Conservation (phyloP, 1,140 invertebrate genomes). For the Apis florea region DNA sequence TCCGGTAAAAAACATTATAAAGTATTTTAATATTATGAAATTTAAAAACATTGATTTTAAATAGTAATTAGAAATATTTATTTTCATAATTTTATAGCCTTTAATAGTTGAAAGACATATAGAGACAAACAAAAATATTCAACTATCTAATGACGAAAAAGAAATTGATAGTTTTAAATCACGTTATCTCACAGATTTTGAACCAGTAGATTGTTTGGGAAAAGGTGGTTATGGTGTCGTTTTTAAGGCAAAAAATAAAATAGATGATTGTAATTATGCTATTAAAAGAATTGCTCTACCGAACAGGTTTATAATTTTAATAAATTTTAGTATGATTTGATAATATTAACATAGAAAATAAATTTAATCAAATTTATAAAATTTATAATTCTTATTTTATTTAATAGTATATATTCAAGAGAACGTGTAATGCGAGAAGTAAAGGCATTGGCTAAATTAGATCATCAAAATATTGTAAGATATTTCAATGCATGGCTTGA, state of each 20-base stretch:
- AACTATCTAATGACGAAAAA: slow-evolving; percentile 52
- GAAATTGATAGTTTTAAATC: slow-evolving; percentile 81
- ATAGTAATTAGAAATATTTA: slow-evolving; percentile 15
- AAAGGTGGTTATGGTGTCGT: slow-evolving; percentile 98
- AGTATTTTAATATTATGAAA: slow-evolving; percentile 18
- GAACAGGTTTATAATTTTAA: slow-evolving; percentile 84
- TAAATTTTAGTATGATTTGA: background rate
- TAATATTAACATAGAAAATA: background rate
- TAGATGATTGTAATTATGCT: slow-evolving; percentile 97
- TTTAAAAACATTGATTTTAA: background rate
- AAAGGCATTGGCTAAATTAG: slow-evolving; percentile 94
- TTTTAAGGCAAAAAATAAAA: slow-evolving; percentile 96
- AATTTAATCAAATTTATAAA: background rate
- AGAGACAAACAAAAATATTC: slow-evolving; percentile 69
- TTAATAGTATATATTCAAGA: slow-evolving; percentile 85
- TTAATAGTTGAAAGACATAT: slow-evolving; percentile 77
- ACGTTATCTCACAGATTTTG: slow-evolving; percentile 93
- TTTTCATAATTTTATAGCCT: slow-evolving; percentile 56
- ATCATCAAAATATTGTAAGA: slow-evolving; percentile 96
- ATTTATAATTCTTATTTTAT: background rate
- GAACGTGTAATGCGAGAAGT: slow-evolving; percentile 96
- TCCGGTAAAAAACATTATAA: slow-evolving; percentile 54
- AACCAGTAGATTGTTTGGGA: slow-evolving; percentile 90
- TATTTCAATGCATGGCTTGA: slow-evolving; percentile 98
- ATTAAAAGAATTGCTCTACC: slow-evolving; percentile 96